A percentile compares a stretch with the other conserved stretches of the same genome.
Conservation (phyloP, 2,113 vertebrate genomes). For the Corythaixoides concolor region DNA sequence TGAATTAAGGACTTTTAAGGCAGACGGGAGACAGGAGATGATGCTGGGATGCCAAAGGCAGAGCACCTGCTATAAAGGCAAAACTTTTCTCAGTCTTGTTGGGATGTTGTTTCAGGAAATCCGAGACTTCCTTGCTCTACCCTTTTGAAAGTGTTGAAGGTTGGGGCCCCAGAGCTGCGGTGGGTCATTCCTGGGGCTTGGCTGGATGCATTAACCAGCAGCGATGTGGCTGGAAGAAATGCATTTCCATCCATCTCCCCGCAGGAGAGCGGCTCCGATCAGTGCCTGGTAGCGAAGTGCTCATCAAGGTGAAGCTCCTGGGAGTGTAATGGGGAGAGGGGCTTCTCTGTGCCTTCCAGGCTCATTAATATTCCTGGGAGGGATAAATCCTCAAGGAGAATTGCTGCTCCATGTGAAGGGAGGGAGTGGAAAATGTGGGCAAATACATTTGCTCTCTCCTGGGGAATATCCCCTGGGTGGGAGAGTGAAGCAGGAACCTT, state of each 20-base stretch:
- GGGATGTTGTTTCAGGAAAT: not conserved
- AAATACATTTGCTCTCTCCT: not conserved
- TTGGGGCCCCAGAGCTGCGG: not conserved
- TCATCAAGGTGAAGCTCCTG: not conserved
- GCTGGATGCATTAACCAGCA: not conserved
- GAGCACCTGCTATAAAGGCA: not conserved
- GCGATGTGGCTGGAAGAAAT: not conserved
- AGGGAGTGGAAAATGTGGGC: not conserved
- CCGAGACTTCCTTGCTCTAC: accelerated
- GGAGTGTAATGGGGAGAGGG: not conserved
- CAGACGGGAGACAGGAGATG: not conserved
- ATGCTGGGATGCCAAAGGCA: not conserved
- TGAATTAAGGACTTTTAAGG: not conserved
- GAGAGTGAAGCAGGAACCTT: not conserved
- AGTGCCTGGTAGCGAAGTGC: not conserved
- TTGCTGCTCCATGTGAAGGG: not conserved
- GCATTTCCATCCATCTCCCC: not conserved
- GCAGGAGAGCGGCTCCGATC: not conserved
- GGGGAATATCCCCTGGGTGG: not conserved
- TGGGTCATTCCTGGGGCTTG: not conserved
- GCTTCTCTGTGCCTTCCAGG: not conserved
- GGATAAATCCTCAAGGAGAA: not conserved
- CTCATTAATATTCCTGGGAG: not conserved
- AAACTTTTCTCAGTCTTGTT: too few species aligned
- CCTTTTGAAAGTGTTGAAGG: not conserved